Percentiles rank a stretch among this genome's conserved stretches.
phyloP scores from a whole-genome alignment of 2,113 vertebrate species.

The Mus spicilegus region DNA sequence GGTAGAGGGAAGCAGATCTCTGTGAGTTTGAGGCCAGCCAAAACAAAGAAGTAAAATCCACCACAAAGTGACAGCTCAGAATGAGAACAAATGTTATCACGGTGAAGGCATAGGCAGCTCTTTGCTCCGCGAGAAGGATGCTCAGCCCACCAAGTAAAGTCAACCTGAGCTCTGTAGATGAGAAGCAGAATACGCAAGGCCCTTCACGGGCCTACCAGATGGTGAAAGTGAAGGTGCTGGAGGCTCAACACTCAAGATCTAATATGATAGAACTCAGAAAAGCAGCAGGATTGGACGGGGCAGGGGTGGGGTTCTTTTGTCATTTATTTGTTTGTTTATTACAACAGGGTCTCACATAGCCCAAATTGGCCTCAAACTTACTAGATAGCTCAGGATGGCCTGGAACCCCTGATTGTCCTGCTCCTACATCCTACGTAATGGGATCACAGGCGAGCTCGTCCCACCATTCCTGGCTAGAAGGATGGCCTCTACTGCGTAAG shows the following conservation, averaged over 20 bases:
- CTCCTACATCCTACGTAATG: not conserved
- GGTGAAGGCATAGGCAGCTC: not conserved
- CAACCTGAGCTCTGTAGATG: not conserved
- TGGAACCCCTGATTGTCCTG: not conserved
- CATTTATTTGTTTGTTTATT: not conserved
- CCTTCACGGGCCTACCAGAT: not conserved
- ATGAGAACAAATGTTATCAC: not conserved
- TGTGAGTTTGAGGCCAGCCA: not conserved
- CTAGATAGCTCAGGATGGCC: not conserved
- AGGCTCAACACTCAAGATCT: not conserved
- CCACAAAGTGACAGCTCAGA: not conserved
- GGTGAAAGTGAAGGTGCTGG: not conserved
- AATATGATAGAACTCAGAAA: not conserved
- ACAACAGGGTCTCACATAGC: not conserved
- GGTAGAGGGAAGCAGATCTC: not conserved
- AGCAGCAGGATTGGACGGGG: too few species aligned
- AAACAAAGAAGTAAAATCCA: not conserved
- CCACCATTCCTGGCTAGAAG: not conserved
- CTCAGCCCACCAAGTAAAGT: not conserved
- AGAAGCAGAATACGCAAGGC: not conserved
- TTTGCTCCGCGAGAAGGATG: not conserved
- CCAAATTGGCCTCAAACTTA: not conserved
- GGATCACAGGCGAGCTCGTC: not conserved
- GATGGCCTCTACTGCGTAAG: not conserved
- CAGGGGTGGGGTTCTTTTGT: not conserved